Base-by-base conservation (phyloP, 2,888 invertebrate genomes). In the Labia minor region DNA sequence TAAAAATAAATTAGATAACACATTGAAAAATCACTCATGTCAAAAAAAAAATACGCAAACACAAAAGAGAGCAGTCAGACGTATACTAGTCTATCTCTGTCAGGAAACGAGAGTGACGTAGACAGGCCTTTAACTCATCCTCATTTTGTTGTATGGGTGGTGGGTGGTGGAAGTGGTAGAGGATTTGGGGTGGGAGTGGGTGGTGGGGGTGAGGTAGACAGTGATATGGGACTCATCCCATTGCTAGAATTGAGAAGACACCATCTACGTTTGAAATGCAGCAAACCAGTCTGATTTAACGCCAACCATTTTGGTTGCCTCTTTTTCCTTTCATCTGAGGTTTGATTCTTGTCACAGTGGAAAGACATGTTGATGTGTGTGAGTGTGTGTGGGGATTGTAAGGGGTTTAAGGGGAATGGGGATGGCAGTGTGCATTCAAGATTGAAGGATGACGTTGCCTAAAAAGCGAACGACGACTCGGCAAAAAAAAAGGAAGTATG, bases 11-110 rank as follows among this genome's bases (percentile, higher is more conserved):
- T 49, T 49, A 49, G 49, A 49, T 49, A 49, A 49, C 49, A n/a
- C n/a, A 49, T 49, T 49, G 49, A 49, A 49, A 49, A 49, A 49
- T 49, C 49, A 49, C 49, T 49, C 49, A 49, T 49, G 49, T 49
- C 49, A 49, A 49, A 49, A 49, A 49, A 26, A 6, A n/a, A 33
- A 33, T 11, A 33, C 33, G 11, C n/a, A n/a, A n/a, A 26, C 26
- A 26, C 26, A 26, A 26, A 26, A 26, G 26, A 49, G 16, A 49
- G 49, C 14, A 49, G 16, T 3, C 49, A 49, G 49, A 49, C 49
- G 14, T 3, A 49, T 49, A 49, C 49, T 49, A 49, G 49, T 49
- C 49, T 49, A 49, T 49, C 49, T 49, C 49, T 49, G 49, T 49
- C 49, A 49, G 49, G 49, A 11, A 49, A 49, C 49, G 49, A 49